Conservation (phyloP, 2,888 invertebrate genomes). For the Agrochola lychnidis region DNA sequence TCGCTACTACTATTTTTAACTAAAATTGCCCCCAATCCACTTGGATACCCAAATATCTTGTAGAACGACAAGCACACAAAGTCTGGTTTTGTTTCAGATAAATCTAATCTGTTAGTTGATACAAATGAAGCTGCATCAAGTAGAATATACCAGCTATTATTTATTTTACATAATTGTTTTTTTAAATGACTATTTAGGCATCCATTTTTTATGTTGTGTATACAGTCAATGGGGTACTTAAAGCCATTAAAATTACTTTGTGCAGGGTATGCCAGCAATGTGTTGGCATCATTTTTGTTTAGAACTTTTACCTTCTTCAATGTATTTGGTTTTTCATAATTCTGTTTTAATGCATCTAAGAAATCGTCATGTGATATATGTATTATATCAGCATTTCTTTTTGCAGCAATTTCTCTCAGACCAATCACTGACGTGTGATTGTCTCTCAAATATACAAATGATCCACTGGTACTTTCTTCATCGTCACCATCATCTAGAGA, state of each 20-base stretch:
- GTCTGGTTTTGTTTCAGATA: constrained; percentile 94
- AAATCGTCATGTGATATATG: constrained; percentile 91
- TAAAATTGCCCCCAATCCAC: constrained; percentile 97
- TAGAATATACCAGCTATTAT: constrained; percentile 93
- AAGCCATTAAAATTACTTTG: constrained; percentile 98
- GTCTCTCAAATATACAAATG: constrained; percentile 95
- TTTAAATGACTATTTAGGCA: constrained; percentile 84
- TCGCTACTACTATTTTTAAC: constrained; percentile 92
- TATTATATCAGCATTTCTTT: constrained; percentile 89
- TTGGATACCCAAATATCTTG: constrained; percentile 98
- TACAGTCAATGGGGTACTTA: constrained; percentile 96
- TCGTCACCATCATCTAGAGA: constrained; percentile 70
- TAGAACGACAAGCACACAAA: constrained; percentile 98
- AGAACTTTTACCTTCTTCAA: constrained; percentile 67
- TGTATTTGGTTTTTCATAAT: constrained; percentile 52
- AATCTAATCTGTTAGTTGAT: constrained; percentile 94
- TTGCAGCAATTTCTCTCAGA: constrained; percentile 94
- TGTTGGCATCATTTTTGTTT: constrained; percentile 75
- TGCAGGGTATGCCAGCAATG: constrained; percentile 96
- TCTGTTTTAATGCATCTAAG: constrained; percentile 76
- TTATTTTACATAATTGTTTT: constrained; percentile 80
- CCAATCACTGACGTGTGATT: constrained; percentile 99
- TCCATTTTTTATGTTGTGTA: constrained; percentile 92
- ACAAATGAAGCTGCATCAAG: constrained; percentile 97
- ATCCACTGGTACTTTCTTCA: constrained; percentile 83